Evolutionary conservation across 2,888 invertebrate species (phyloP), one percentile per base, ranked within the genome.

Genomic region (Drosophila mimetica): DNA sequence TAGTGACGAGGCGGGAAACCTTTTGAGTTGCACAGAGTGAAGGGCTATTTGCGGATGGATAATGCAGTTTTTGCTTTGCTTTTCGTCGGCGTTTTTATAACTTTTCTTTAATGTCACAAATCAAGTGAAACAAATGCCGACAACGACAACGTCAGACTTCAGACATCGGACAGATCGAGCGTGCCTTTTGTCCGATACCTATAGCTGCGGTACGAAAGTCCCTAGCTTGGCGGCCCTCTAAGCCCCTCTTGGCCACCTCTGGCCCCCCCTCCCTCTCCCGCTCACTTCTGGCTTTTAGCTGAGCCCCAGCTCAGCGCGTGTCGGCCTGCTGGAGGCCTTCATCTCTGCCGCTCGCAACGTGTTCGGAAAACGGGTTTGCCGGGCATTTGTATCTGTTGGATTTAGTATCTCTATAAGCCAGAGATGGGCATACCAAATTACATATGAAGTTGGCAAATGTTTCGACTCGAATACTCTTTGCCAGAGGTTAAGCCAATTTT

Each of bases 31-130:
- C 36, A 16, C 28, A 9, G 28, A 37, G 32, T 36, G 50, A 39
- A 48, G 70, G 47, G 55, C 58, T 74, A 74, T 63, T 44, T 47
- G 57, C 51, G 47, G 22, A 44, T 37, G 42, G 60, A 65, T 66
- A 59, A 60, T 83, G 81, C 83, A 77, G 7, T 78, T 75, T 82
- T 69, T 32, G 16, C 22, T 51, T 41, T 28, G 44, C 41, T 14
- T 13, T 59, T 58, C 42, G 80, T 76, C 83, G 85, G 85, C 79
- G n/a, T 79, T 83, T 83, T 80, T 61, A 73, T 71, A 71, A 74
- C 50, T 77, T 83, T 76, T 57, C 83, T 84, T 84, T 85, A 79
- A 84, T 81, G 86, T 81, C 81, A 81, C 86, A 83, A 84, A 84
- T 84, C 79, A 83, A 85, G 83, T 81, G 83, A 77, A 79, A 77